Base-by-base conservation (phyloP, 2,888 invertebrate genomes). In the Netelia melanura region DNA sequence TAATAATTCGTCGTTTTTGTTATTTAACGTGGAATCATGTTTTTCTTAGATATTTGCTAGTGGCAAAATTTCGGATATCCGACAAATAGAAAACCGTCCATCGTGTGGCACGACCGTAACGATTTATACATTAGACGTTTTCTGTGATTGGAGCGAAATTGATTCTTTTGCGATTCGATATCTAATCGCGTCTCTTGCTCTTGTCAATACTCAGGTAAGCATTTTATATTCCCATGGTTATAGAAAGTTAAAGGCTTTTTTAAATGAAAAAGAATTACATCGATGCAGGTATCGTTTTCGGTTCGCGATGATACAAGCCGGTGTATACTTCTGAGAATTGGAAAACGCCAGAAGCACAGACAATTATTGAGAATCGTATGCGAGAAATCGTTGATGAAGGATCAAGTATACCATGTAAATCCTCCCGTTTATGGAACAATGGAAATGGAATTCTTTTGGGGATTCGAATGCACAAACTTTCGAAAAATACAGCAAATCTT, bases 31-130 rank as follows among this genome's bases (percentile, higher is more conserved):
- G 8, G 48, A 14, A 14, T 48, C 11, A 48, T 48, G 10, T 48
- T 14, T 48, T 2, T 54, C 48, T 14, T 80, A 89, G 89, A 52
- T 86, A 56, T 88, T 89, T 61, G 80, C 80, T 52, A 44, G 67
- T 11, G 61, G 85, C 54, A 85, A 91, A 87, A 90, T 89, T 54
- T 90, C 93, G 70, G 88, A 89, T n/a, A 86, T 90, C 3, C 88
- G 91, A 48, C 90, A 92, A 75, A 87, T 90, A 10, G 85, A 85
- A 6, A 86, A 89, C 25, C 94, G 97, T 87, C 96, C 97, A 6
- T 95, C 96, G 61, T 94, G 93, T 86, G 97, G 97, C 76, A 97
- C 97, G 0, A 97, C 97, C 10, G 95, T 97, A 10, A 96, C 96
- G 71, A 94, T 97, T 62, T 95, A 95, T 89, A 96, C 96, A 70